phyloP scores from a whole-genome alignment of 2,797 vertebrate genomes.

The Schizothorax lantsangensis region DNA sequence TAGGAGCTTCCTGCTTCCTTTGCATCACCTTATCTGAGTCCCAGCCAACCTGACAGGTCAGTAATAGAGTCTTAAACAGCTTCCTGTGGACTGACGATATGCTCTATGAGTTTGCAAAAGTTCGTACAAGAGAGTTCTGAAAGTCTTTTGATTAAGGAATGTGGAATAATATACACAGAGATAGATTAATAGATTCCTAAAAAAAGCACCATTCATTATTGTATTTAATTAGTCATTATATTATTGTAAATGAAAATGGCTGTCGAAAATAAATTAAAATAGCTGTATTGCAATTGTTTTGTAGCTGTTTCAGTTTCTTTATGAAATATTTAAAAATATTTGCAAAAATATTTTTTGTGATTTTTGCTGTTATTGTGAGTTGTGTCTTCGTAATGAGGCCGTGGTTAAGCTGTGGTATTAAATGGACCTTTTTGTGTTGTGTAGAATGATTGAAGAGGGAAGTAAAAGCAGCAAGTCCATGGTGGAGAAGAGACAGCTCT shows the following conservation, averaged over 20 bases:
- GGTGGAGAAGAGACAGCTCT: constrained; percentile 99
- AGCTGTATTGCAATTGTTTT: background rate
- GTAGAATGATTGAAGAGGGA: constrained; percentile 98
- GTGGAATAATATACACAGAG: background rate
- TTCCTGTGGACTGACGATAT: background rate
- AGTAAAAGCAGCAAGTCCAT: constrained; percentile 92
- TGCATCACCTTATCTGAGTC: constrained; percentile 39
- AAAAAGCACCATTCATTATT: too few species aligned
- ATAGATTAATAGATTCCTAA: background rate
- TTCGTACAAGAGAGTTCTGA: background rate
- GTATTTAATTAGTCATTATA: background rate
- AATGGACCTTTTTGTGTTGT: constrained; percentile 63
- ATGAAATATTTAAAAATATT: background rate
- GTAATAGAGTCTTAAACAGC: background rate
- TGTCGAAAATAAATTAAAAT: background rate
- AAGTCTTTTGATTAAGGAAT: background rate
- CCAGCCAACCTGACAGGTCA: constrained; percentile 58
- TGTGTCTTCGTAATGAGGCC: background rate
- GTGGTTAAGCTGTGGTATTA: constrained; percentile 25
- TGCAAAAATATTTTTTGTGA: background rate
- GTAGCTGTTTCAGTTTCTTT: background rate
- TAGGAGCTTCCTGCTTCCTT: constrained; percentile 30
- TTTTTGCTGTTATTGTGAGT: background rate
- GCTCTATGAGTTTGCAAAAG: background rate
- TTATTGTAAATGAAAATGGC: background rate